Percentiles rank a stretch among this genome's conserved stretches.
phyloP scores from a whole-genome alignment of 2,888 invertebrate species.

The Pachycephus smyrnensis region DNA sequence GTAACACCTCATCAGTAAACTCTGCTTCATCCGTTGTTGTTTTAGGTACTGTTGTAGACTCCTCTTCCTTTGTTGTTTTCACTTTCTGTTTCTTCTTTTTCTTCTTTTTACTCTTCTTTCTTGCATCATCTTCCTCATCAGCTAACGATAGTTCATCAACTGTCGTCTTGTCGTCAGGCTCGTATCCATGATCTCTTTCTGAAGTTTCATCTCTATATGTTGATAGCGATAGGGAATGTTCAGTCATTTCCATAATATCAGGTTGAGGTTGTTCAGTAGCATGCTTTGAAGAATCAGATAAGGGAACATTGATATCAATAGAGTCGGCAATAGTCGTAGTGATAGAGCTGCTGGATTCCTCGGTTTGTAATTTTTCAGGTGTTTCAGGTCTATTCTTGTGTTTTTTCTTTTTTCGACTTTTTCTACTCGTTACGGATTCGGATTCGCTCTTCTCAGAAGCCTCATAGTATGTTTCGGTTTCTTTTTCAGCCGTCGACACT shows the following conservation, averaged over 20 bases:
- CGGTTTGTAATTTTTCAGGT: constrained; percentile 31
- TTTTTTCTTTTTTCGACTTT: constrained; percentile 50
- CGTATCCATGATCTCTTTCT: constrained; percentile 74
- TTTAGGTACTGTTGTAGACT: constrained; percentile 67
- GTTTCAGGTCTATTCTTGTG: constrained; percentile 40
- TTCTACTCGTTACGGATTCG: constrained; percentile 36
- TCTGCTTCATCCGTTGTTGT: constrained; percentile 59
- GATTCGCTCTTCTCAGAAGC: constrained; percentile 43
- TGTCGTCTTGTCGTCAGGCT: constrained; percentile 76
- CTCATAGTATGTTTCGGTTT: constrained; percentile 44
- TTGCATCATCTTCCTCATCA: constrained; percentile 61
- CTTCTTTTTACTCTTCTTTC: constrained; percentile 68
- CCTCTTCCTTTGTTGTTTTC: constrained; percentile 69
- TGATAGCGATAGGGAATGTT: constrained; percentile 36
- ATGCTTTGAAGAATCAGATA: constrained; percentile 69
- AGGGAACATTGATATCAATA: constrained; percentile 69
- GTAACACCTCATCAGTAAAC: constrained; percentile 61
- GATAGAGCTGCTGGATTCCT: constrained; percentile 33
- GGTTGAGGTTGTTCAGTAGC: constrained; percentile 67
- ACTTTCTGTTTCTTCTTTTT: constrained; percentile 68
- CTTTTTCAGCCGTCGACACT: constrained; percentile 39
- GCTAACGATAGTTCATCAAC: constrained; percentile 68
- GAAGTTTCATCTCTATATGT: constrained; percentile 64
- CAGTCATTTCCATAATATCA: constrained; percentile 48
- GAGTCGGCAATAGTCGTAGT: constrained; percentile 71